Base-by-base conservation (phyloP, 2,113 vertebrate genomes). In the Nothoprocta pentlandii region DNA sequence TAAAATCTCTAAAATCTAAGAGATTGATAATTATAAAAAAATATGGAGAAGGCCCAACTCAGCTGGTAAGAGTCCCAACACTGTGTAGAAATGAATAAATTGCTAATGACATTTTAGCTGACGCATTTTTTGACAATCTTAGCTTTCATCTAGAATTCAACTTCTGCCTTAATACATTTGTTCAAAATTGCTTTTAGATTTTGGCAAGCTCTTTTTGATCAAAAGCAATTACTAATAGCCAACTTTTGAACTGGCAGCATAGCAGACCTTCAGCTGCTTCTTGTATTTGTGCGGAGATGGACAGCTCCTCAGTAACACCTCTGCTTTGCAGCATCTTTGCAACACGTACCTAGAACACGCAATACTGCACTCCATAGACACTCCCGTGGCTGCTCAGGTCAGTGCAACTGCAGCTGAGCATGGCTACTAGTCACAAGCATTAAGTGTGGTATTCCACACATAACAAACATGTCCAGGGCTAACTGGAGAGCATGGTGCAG, bases 51-150 rank as follows among this genome's bases (percentile, higher is more conserved):
- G 42, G 22, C 51, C 78, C 56, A 75, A 19, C 56, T 88, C 90
- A 84, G 83, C 88, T 92, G 51, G 39, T 69, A 49, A 3, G 67
- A 86, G 56, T 34, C 51, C 68, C 2, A 1, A 70, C 8, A 21
- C 21, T 78, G 62, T 77, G 84, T 39, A 30, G 8, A 42, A 86
- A 92, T 90, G 74, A 39, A 71, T 26, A 78, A 92, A 78, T 95
- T 92, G 69, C 13, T 30, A 75, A 61, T 61, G 67, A 75, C 39
- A n/a, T 94, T 95, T 93, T 61, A 88, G 92, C 90, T 71, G 69
- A 95, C 47, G 32, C 39, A n/a, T 32, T 78, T 71, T 73, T 87
- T 82, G 63, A 58, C 66, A 89, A 47, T 41, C 81, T 66, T 80
- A 61, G 21, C 25, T 77, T 47, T 93, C 70, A 66, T 66, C 71